These are phyloP conservation scores for Tetragonisca angustula DNA, from an alignment of 2,888 invertebrate species.

Conservation along the genomic window DNA sequence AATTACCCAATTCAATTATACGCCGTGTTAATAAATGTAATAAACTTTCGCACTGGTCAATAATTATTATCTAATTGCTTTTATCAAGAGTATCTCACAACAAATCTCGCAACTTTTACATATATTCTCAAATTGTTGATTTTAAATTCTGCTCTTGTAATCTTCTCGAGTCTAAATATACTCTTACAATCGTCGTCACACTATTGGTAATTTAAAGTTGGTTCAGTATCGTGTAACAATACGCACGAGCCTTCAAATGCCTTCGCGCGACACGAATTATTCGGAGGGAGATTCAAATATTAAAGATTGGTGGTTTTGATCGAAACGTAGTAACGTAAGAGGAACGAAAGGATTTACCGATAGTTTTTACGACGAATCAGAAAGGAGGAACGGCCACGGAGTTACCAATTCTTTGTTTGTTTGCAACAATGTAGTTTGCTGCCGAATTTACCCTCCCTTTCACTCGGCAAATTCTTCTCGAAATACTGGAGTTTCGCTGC, in stretches of 20 bases:
- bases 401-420: constrained; percentile 44
- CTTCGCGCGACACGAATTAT: too few relatives aligned
- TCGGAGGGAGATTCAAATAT: neutral
- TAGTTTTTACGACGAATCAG: neutral
- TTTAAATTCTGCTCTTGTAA: neutral
- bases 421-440: constrained; percentile 41
- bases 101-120: neutral
- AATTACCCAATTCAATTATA: too few relatives aligned
- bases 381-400: neutral
- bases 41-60: neutral
- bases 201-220: neutral
- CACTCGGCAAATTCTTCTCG: constrained; percentile 26
- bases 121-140: neutral
- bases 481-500: constrained; percentile 34
- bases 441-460: constrained; percentile 15
- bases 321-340: neutral
- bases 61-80: neutral
- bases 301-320: neutral
- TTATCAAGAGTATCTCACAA: neutral
- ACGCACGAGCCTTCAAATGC: neutral
- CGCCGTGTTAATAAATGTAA: too few relatives aligned
- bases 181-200: neutral
- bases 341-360: neutral
- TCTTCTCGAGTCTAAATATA: too few relatives aligned
- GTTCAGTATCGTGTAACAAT: neutral